These are phyloP conservation scores for Allacma fusca DNA, from an alignment of 2,888 invertebrate species.

Conservation along the genomic window DNA sequence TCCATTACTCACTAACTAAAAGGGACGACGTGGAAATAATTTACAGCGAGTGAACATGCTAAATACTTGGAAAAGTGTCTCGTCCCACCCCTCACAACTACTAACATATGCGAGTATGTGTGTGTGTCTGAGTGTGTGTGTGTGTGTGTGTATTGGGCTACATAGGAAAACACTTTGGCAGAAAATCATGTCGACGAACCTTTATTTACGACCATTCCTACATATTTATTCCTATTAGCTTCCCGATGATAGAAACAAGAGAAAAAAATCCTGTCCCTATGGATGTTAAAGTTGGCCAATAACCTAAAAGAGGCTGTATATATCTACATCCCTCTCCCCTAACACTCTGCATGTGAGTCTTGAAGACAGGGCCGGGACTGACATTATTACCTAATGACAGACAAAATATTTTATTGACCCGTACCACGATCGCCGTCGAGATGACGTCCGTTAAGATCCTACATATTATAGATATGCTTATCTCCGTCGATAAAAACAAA, in stretches of 20 bases:
- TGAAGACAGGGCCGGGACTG: background rate
- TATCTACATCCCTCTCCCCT: background rate
- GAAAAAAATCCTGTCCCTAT: background rate
- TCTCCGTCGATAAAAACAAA: background rate
- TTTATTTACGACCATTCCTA: background rate
- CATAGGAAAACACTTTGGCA: slow-evolving; percentile 5
- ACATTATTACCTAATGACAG: slow-evolving; percentile 36
- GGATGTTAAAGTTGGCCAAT: slow-evolving; percentile 20
- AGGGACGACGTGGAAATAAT: slow-evolving; percentile 2
- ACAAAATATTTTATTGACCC: slow-evolving; percentile 28
- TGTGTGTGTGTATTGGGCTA: background rate
- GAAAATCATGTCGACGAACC: slow-evolving; percentile 9
- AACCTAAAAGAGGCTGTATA: slow-evolving; percentile 24
- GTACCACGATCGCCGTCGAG: background rate
- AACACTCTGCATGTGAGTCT: background rate
- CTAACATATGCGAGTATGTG: too few relatives aligned
- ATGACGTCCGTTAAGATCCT: too few relatives aligned
- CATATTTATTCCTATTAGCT: slow-evolving; percentile 12
- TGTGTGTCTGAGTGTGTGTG: background rate
- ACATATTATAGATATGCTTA: background rate
- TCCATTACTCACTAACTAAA: background rate
- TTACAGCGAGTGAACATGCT: background rate
- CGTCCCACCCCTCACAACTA: background rate
- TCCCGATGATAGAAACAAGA: background rate
- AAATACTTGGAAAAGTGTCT: slow-evolving; percentile 16